Evolutionary conservation across 2,797 vertebrate genomes (phyloP).

Genomic region (Dendrocincla tyrannina): DNA sequence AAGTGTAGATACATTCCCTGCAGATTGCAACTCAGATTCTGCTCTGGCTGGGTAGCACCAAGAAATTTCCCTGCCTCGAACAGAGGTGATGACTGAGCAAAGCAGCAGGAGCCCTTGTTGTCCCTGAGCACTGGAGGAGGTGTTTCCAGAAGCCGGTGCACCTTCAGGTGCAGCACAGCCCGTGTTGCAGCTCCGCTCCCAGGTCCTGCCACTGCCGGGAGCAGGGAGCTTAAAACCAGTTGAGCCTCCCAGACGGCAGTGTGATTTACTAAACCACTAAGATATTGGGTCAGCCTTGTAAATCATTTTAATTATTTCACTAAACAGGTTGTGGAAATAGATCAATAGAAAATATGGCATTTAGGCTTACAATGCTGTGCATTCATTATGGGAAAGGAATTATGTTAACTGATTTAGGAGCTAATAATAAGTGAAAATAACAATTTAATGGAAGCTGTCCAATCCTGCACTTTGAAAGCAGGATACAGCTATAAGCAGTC

Average conservation of each 20-base stretch:
- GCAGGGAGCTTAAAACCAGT: not conserved
- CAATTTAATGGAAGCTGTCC: conserved; percentile 62
- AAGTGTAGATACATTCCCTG: not conserved
- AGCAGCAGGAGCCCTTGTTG: not conserved
- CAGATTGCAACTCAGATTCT: not conserved
- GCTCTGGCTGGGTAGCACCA: not conserved
- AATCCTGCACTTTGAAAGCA: conserved; percentile 31
- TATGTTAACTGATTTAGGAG: conserved; percentile 65
- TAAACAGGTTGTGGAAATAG: conserved; percentile 66
- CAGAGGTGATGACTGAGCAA: not conserved
- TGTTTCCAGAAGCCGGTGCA: accelerated
- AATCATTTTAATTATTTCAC: conserved; percentile 67
- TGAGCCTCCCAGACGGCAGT: not conserved
- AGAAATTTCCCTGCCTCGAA: not conserved
- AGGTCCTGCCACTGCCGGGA: not conserved
- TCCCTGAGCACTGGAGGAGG: accelerated
- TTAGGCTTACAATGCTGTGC: conserved; percentile 43
- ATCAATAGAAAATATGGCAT: conserved; percentile 65
- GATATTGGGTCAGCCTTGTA: conserved; percentile 62
- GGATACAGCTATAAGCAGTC: not conserved
- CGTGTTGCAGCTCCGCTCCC: not conserved
- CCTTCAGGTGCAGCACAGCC: not conserved
- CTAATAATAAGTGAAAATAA: conserved; percentile 62
- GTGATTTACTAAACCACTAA: conserved; percentile 63
- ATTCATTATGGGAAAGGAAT: conserved; percentile 60